Conservation (phyloP, 2,797 vertebrate species). For the Enteromius radiatus region DNA sequence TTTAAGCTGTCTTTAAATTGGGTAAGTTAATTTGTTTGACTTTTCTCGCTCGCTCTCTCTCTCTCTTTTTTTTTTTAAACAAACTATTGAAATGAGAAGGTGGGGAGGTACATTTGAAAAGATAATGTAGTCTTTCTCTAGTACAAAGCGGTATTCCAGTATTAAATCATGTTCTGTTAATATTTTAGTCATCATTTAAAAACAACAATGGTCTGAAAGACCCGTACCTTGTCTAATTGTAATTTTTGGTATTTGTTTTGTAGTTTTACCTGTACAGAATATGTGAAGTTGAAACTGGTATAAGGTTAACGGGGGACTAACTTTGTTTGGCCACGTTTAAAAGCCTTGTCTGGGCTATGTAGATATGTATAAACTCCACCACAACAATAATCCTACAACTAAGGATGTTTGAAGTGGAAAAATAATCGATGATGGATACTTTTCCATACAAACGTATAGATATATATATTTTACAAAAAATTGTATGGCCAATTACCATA, state of each 20-base stretch:
- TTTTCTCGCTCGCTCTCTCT: slow-evolving; percentile 13
- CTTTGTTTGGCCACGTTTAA: slow-evolving; percentile 75
- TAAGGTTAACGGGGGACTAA: slow-evolving; percentile 73
- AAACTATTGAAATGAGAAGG: slow-evolving; percentile 67
- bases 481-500: slow-evolving; percentile 72
- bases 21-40: slow-evolving; percentile 81
- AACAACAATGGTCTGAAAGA: slow-evolving; percentile 83
- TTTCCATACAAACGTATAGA: slow-evolving; percentile 84
- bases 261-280: slow-evolving; percentile 88
- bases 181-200: slow-evolving; percentile 98
- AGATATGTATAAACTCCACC: slow-evolving; percentile 76
- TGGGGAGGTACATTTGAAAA: slow-evolving; percentile 82
- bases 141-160: slow-evolving; percentile 93
- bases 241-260: slow-evolving; percentile 82
- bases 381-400: slow-evolving; percentile 70
- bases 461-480: slow-evolving; percentile 80
- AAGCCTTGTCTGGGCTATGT: slow-evolving; percentile 95
- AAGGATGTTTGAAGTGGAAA: slow-evolving; percentile 70
- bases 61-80: slow-evolving; percentile 56
- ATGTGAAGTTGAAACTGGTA: slow-evolving; percentile 79
- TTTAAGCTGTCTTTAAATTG: slow-evolving; percentile 83
- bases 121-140: slow-evolving; percentile 92
- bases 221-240: slow-evolving; percentile 89
- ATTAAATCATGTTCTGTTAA: slow-evolving; percentile 94
- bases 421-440: slow-evolving; percentile 71